These are phyloP conservation scores for Lepilemur ruficaudatus DNA, from an alignment of 2,797 vertebrate genomes.

Conservation along the genomic window DNA sequence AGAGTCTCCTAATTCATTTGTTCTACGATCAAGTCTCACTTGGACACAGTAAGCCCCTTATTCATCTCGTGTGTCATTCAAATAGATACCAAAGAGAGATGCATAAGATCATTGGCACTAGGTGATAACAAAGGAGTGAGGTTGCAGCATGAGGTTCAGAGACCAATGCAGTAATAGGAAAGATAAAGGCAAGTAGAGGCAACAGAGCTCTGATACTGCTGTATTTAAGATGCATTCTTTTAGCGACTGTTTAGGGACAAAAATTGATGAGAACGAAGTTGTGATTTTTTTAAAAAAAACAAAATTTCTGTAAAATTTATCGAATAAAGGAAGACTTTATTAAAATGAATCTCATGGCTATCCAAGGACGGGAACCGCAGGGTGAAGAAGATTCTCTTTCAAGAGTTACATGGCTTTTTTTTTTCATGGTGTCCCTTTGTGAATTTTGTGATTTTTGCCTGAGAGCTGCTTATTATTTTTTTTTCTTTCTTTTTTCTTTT, in stretches of 20 bases:
- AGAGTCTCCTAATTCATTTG: conserved; percentile 50
- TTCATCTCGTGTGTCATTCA: conserved; percentile 56
- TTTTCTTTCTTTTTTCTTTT: too few relatives aligned
- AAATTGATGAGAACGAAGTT: background rate
- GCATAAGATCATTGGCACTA: background rate
- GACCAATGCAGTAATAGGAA: background rate
- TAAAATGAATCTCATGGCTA: background rate
- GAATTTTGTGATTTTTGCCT: conserved; percentile 1
- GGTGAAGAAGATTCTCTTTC: background rate
- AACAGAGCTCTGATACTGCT: too few relatives aligned
- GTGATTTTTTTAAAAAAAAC: background rate
- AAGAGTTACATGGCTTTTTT: background rate
- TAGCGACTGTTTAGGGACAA: background rate
- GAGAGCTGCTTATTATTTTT: background rate
- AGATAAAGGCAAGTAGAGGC: background rate
- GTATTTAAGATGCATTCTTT: background rate
- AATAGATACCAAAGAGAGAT: conserved; percentile 45
- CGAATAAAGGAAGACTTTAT: conserved; percentile 10
- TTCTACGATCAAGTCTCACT: conserved; percentile 39
- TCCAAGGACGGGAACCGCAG: background rate
- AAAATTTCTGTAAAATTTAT: background rate
- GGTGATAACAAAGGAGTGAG: background rate
- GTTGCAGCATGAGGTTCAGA: background rate
- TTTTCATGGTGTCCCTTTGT: background rate
- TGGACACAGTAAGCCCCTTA: conserved; percentile 40